Base-by-base conservation (phyloP, 1,140 invertebrate genomes). In the Drosophila pruinosa region DNA sequence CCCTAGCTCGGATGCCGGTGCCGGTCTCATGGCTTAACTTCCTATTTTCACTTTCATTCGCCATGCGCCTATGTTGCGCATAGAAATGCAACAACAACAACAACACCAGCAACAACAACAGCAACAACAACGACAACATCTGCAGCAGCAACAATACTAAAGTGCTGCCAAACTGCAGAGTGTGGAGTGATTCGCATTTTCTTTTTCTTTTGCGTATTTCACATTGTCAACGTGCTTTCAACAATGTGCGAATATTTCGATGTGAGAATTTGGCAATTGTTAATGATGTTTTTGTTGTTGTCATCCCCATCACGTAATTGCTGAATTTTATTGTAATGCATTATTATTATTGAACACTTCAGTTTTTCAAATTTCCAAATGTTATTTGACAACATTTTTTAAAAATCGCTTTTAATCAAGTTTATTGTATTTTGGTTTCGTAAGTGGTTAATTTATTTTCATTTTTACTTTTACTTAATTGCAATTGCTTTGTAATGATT, bases 11-110 rank as follows among this genome's bases (percentile, higher is more conserved):
- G 69, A 57, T 61, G 50, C 57, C 57, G 71, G 54, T 78, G 75
- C 70, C 75, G 75, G 61, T 83, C 75, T 64, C 79, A 82, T 82
- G 79, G 70, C 59, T 74, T 62, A 62, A 82, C 82, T 86, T 86
- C 82, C 82, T 86, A 86, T 86, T 86, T 86, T 86, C 82, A 86
- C 82, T 86, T 86, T 86, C 74, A 56, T 78, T 75, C 67, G 65
- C 75, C 75, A 75, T 82, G 79, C 79, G 61, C 79, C 70, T 39
- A 45, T 68, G 63, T 58, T 56, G 62, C 67, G 54, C 34, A 52
- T 61, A 69, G 73, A 82, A 81, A 81, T 82, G 73, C 78, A 73
- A 59, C 59, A 81, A 73, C 48, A 62, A 48, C 59, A 70, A 12
- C 21, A 17, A 22, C 28, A 38, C 0, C 45, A 21, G 45, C 50